These are phyloP conservation scores for Xiphophorus hellerii DNA, from an alignment of 2,113 vertebrate genomes.

Conservation along the genomic window DNA sequence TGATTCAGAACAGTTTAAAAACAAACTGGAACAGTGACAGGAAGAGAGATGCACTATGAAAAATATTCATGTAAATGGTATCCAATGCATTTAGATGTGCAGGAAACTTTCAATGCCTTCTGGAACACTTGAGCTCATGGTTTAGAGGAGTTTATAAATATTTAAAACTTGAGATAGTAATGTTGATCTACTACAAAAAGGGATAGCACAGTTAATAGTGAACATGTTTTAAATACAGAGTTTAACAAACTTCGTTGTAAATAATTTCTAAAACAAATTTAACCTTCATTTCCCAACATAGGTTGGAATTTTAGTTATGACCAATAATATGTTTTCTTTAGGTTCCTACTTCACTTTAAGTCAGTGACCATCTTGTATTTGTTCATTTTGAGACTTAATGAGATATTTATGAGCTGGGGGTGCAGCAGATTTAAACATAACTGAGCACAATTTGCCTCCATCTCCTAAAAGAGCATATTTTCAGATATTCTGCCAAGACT, in stretches of 20 bases:
- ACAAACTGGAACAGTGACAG: conserved; percentile 2
- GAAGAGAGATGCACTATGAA: not conserved
- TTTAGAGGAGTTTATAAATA: not conserved
- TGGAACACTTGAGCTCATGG: not conserved
- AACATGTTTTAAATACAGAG: not conserved
- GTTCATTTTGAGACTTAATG: not conserved
- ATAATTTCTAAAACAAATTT: too few species aligned
- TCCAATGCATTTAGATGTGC: not conserved
- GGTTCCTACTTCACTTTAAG: too few species aligned
- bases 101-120: not conserved
- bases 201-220: not conserved
- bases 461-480: not conserved
- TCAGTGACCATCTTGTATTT: not conserved
- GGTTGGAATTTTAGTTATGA: too few species aligned
- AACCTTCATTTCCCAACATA: too few species aligned
- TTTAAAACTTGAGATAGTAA: not conserved
- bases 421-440: not conserved
- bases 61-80: not conserved
- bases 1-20: not conserved
- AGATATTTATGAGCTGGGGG: not conserved
- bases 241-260: too few species aligned
- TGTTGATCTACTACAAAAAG: not conserved
- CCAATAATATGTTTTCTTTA: too few species aligned
- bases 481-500: too few species aligned
- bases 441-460: not conserved